Conservation (phyloP, 2,888 invertebrate species). For the Tineola bisselliella region DNA sequence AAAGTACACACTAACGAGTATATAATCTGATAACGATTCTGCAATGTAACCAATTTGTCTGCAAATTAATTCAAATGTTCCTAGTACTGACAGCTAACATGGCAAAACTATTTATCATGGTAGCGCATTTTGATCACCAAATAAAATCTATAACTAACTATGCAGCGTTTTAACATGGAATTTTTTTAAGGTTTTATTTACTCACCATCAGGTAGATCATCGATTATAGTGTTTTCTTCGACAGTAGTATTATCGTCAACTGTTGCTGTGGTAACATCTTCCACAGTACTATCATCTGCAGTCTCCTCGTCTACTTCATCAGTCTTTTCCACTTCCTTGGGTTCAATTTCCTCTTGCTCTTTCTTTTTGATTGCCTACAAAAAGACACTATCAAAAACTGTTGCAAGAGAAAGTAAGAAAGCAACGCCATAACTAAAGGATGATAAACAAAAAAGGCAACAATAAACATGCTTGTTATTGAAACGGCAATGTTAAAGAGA, state of each 20-base stretch:
- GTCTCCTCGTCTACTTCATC: constrained; percentile 51
- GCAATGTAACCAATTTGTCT: not conserved
- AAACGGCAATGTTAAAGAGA: not conserved
- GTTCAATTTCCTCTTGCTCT: constrained; percentile 43
- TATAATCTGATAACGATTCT: not conserved
- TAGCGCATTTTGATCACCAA: too few relatives aligned
- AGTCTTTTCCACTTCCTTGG: constrained; percentile 32
- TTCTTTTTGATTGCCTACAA: constrained; percentile 62
- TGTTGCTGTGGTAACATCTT: not conserved
- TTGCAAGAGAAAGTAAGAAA: constrained; percentile 5
- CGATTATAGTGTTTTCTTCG: not conserved
- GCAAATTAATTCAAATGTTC: not conserved
- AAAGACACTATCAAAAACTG: constrained; percentile 24
- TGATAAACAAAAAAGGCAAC: constrained; percentile 4
- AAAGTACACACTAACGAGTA: not conserved
- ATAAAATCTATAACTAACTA: too few relatives aligned
- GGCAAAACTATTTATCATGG: too few relatives aligned
- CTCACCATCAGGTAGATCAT: constrained; percentile 38
- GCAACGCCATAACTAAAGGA: constrained; percentile 29
- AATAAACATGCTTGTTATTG: constrained; percentile 4
- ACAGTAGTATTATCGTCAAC: not conserved
- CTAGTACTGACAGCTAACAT: too few relatives aligned
- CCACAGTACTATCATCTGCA: not conserved
- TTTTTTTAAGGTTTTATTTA: too few relatives aligned
- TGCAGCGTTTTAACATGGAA: too few relatives aligned